Percentiles rank a stretch among this genome's conserved stretches.
These are phyloP conservation scores for Philhelius pedissequus DNA, from an alignment of 2,888 invertebrate species.

Conservation along the genomic window DNA sequence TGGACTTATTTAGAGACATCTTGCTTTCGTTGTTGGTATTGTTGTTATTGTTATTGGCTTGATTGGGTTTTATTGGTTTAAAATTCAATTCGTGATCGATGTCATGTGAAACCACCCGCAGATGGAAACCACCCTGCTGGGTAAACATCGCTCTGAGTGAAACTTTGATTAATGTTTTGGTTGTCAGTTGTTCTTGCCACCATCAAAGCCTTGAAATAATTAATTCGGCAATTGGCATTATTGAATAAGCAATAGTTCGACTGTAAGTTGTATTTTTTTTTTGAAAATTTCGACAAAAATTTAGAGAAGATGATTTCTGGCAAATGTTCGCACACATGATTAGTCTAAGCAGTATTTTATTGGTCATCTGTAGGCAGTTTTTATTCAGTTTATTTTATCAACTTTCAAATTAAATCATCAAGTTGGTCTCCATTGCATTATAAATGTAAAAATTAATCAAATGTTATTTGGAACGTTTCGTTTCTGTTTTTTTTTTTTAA, in stretches of 20 bases:
- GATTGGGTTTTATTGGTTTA: conserved; percentile 28
- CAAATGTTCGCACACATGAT: too few species aligned
- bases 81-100: conserved; percentile 68
- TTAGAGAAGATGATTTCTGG: background rate
- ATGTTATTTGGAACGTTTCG: too few species aligned
- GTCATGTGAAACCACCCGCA: conserved; percentile 66
- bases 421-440: too few species aligned
- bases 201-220: conserved; percentile 24
- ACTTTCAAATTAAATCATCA: too few species aligned
- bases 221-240: background rate
- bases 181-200: conserved; percentile 39
- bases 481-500: too few species aligned
- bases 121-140: conserved; percentile 61
- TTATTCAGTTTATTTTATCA: too few species aligned
- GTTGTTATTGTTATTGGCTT: conserved; percentile 7
- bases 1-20: conserved; percentile 71
- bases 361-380: too few species aligned
- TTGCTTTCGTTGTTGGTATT: conserved; percentile 39
- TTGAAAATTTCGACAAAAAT: too few species aligned
- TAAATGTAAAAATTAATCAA: too few species aligned
- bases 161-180: conserved; percentile 62
- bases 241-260: background rate
- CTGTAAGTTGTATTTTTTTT: background rate
- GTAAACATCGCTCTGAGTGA: conserved; percentile 42
- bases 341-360: too few species aligned